Evolutionary conservation across 2,888 invertebrate species (phyloP).

Genomic region (Odontocolon sp.): DNA sequence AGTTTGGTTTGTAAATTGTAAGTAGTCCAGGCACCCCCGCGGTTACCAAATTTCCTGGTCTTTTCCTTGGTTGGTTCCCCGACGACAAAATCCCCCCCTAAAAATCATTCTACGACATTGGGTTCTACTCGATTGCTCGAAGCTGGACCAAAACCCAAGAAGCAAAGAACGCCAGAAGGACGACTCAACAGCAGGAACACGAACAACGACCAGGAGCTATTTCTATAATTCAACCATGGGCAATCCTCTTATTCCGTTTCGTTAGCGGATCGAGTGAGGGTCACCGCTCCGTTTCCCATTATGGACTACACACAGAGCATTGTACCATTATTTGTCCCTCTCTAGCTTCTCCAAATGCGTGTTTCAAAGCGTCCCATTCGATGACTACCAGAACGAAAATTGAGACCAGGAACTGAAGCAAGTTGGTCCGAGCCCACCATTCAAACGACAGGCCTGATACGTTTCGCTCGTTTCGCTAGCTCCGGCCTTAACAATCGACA

Average conservation of each 20-base stretch:
- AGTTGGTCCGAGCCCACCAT: neutral
- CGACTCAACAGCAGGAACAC: neutral
- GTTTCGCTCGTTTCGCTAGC: neutral
- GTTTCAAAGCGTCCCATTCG: neutral
- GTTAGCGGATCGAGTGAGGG: conserved; percentile 71
- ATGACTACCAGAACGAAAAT: neutral
- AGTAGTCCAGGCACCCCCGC: conserved; percentile 55
- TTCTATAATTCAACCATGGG: conserved; percentile 48
- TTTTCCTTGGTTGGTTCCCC: neutral
- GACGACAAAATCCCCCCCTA: conserved; percentile 10
- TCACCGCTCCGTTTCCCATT: conserved; percentile 46
- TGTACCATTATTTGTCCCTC: conserved; percentile 30
- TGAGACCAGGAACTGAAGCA: neutral
- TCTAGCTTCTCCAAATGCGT: neutral
- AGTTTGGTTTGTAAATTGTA: conserved; percentile 47
- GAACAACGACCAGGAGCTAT: conserved; percentile 16
- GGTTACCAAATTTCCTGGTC: conserved; percentile 34
- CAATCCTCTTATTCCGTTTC: conserved; percentile 76
- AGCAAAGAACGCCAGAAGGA: neutral
- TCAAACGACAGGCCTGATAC: neutral
- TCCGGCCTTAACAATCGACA: no score
- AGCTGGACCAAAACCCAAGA: conserved; percentile 6
- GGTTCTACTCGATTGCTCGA: neutral
- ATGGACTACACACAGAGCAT: conserved; percentile 16
- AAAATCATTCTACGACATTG: conserved; percentile 23